Evolutionary conservation across 2,888 invertebrate genomes (phyloP).

Genomic region (Ligdia adustata): DNA sequence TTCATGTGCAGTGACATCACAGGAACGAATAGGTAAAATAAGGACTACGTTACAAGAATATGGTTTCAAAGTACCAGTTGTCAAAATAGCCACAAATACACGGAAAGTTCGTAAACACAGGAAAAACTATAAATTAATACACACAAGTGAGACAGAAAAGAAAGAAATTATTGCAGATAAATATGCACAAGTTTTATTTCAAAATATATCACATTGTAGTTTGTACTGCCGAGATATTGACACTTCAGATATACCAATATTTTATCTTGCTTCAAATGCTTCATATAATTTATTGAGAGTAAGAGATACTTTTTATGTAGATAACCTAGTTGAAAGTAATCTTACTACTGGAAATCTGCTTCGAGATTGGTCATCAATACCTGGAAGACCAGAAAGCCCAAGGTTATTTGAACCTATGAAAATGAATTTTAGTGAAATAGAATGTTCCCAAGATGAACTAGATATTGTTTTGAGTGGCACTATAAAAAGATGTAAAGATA

Average conservation of each 20-base stretch:
- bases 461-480: conserved; percentile 67
- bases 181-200: conserved; percentile 64
- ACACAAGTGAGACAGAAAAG: conserved; percentile 54
- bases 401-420: conserved; percentile 35
- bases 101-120: conserved; percentile 47
- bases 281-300: conserved; percentile 55
- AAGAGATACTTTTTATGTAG: conserved; percentile 71
- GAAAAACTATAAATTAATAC: conserved; percentile 61
- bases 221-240: conserved; percentile 23
- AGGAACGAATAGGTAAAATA: conserved; percentile 64
- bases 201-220: conserved; percentile 38
- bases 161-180: conserved; percentile 59
- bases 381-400: conserved; percentile 86
- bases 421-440: conserved; percentile 59
- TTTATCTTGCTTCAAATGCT: conserved; percentile 55
- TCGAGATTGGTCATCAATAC: conserved; percentile 85
- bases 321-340: conserved; percentile 70
- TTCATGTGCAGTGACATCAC: conserved; percentile 42
- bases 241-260: conserved; percentile 37
- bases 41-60: conserved; percentile 84
- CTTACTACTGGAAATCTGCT: conserved; percentile 74
- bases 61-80: conserved; percentile 81
- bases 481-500: conserved; percentile 49
- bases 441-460: conserved; percentile 64
- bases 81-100: conserved; percentile 45